A percentile compares a stretch with the other conserved stretches of the same genome.
phyloP scores from a whole-genome alignment of 2,797 vertebrate genomes.

The Masticophis lateralis region DNA sequence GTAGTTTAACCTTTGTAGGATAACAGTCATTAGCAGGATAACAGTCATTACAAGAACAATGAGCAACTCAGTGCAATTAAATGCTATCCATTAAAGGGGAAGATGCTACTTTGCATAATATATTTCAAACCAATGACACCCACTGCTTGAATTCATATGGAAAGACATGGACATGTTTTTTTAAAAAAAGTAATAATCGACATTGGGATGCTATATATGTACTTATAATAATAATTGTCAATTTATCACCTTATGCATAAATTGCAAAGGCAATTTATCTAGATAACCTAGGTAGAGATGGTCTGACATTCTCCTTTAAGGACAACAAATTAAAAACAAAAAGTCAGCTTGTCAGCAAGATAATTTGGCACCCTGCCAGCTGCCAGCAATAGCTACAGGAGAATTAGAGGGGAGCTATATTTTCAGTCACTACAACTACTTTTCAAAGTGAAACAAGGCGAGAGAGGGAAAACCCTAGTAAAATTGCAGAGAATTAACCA shows the following conservation, averaged over 20 bases:
- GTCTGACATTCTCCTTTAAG: background rate
- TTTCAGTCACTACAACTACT: background rate
- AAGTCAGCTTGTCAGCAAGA: background rate
- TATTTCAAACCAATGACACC: constrained; percentile 7
- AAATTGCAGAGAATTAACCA: background rate
- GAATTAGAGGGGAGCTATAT: background rate
- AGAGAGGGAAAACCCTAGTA: background rate
- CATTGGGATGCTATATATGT: background rate
- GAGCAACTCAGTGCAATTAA: constrained; percentile 19
- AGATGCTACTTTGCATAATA: constrained; percentile 21
- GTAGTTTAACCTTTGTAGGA: constrained; percentile 8
- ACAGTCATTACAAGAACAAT: constrained; percentile 1
- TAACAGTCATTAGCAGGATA: constrained; percentile 17
- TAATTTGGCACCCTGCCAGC: background rate
- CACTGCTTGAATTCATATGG: background rate
- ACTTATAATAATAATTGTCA: background rate
- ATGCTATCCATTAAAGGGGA: background rate
- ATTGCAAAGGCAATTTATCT: background rate
- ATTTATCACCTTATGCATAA: background rate
- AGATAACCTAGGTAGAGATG: background rate
- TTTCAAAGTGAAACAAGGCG: background rate
- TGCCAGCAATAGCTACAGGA: background rate
- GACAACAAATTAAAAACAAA: background rate
- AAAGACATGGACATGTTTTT: background rate
- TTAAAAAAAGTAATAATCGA: background rate